Conservation (phyloP, 2,888 invertebrate genomes). For the Habroteleia sp. region DNA sequence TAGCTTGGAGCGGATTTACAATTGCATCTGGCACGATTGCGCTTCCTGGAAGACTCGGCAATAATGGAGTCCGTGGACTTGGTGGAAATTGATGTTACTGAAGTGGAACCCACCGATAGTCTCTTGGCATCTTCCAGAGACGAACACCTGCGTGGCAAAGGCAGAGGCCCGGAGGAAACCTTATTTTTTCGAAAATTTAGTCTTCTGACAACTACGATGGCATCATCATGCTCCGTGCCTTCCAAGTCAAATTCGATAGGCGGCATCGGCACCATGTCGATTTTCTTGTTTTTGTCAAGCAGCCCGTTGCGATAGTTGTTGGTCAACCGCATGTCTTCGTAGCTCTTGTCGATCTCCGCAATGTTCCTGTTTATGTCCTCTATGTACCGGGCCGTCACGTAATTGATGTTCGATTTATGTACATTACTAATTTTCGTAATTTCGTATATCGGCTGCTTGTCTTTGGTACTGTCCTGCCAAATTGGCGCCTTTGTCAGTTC, state of each 20-base stretch:
- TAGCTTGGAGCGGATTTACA: constrained; percentile 10
- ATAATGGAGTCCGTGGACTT: constrained; percentile 77
- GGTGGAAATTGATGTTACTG: constrained; percentile 72
- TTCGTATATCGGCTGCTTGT: too few species aligned
- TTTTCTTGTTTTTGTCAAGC: constrained; percentile 69
- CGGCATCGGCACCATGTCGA: constrained; percentile 76
- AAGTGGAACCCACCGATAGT: constrained; percentile 74
- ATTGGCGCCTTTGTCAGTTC: background rate
- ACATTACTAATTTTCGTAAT: too few species aligned
- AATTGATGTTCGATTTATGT: constrained; percentile 75
- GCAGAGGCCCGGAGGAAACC: constrained; percentile 66
- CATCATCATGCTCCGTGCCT: constrained; percentile 59
- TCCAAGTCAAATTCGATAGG: constrained; percentile 73
- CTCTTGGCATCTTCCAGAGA: constrained; percentile 74
- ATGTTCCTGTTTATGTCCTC: constrained; percentile 77
- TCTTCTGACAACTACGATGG: constrained; percentile 6
- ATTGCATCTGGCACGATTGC: constrained; percentile 11
- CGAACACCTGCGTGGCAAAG: constrained; percentile 67
- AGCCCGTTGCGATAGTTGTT: constrained; percentile 62
- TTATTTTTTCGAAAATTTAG: constrained; percentile 66
- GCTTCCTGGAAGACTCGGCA: constrained; percentile 64
- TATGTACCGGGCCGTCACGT: constrained; percentile 76
- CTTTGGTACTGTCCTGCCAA: too few species aligned
- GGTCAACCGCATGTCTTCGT: constrained; percentile 71
- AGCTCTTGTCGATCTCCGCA: constrained; percentile 77